Evolutionary conservation across 2,888 invertebrate genomes (phyloP).

Genomic region (Chalcosyrphus nemorum): DNA sequence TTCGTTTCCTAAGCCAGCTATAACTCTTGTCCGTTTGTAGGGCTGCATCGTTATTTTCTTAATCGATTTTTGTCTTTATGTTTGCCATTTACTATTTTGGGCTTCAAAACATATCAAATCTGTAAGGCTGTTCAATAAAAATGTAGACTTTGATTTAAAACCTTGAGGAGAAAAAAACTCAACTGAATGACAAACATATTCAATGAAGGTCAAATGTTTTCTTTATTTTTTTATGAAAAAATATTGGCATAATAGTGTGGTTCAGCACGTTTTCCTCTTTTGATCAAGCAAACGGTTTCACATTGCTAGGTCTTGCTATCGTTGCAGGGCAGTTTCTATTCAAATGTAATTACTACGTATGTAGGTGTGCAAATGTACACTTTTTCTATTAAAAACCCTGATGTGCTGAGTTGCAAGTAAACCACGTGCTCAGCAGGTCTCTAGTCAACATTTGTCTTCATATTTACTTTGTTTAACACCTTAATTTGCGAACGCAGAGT

Average conservation of each 20-base stretch:
- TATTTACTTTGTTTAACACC: no score
- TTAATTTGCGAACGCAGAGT: no score
- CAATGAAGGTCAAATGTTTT: constrained; percentile 31
- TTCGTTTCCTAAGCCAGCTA: no score
- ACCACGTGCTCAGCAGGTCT: no score
- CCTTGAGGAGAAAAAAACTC: constrained; percentile 31
- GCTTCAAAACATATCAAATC: no score
- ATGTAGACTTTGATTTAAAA: background rate
- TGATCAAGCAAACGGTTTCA: background rate
- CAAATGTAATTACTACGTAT: no score
- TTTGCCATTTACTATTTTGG: background rate
- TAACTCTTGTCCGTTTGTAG: no score
- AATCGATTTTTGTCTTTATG: background rate
- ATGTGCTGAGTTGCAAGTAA: no score
- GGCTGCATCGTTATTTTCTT: background rate
- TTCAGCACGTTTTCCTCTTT: constrained; percentile 10
- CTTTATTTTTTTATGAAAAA: constrained; percentile 12
- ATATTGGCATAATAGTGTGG: background rate
- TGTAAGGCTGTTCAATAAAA: background rate
- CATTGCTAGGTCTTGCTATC: background rate
- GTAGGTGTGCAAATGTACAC: no score
- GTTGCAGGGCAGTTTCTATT: no score
- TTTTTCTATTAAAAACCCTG: no score
- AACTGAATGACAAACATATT: constrained; percentile 36
- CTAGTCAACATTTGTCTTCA: no score